phyloP scores from a whole-genome alignment of 2,113 vertebrate genomes.

The Entomyzon cyanotis region DNA sequence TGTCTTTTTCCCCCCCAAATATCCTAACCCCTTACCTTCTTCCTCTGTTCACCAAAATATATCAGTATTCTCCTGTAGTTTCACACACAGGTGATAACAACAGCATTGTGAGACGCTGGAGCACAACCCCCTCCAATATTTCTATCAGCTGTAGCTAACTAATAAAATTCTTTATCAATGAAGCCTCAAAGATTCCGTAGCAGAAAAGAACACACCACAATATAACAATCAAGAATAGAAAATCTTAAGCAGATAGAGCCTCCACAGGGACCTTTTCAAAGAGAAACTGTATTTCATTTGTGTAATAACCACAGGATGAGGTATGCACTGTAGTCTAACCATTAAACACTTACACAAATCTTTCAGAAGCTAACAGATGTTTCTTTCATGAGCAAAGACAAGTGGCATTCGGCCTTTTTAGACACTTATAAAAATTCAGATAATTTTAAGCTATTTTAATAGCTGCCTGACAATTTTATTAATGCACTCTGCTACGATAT shows the following conservation, averaged over 20 bases:
- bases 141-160: neutral
- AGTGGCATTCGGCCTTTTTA: constrained; percentile 40
- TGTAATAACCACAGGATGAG: neutral
- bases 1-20: neutral
- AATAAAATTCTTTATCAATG: neutral
- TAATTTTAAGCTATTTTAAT: constrained; percentile 62
- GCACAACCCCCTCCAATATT: neutral
- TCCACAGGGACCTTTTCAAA: neutral
- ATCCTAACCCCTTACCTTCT: neutral
- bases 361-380: constrained; percentile 56
- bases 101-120: neutral
- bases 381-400: constrained; percentile 56
- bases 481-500: constrained; percentile 1
- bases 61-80: neutral
- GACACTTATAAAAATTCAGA: constrained; percentile 51
- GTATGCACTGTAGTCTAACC: neutral
- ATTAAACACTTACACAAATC: neutral
- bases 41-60: neutral
- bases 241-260: neutral
- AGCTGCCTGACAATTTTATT: constrained; percentile 63
- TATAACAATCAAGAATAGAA: neutral
- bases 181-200: neutral
- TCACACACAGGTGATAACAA: neutral
- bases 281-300: neutral
- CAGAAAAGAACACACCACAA: neutral